These are phyloP conservation scores for Crocidura indochinensis DNA, from an alignment of 2,797 vertebrate species.

Conservation along the genomic window DNA sequence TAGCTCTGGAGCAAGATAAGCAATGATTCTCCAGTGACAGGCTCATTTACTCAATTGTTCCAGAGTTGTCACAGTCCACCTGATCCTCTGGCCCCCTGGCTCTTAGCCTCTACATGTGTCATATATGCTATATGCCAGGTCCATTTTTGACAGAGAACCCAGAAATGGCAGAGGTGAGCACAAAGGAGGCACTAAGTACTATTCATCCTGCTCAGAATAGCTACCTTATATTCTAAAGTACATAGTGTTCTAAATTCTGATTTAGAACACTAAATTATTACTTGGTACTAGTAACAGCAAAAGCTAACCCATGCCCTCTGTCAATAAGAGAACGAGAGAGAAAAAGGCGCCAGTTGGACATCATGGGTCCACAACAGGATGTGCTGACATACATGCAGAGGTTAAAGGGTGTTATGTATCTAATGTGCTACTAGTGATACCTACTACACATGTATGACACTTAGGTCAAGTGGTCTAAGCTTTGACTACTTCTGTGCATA, in stretches of 20 bases:
- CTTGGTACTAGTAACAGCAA: background rate
- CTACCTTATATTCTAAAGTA: background rate
- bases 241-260: background rate
- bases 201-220: background rate
- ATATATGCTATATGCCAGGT: background rate
- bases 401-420: no score
- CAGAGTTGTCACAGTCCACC: fast-evolving
- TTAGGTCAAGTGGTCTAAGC: no score
- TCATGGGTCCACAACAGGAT: no score
- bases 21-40: background rate
- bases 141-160: background rate
- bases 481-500: no score
- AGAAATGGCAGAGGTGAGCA: background rate
- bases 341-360: no score
- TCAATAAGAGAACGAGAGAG: background rate
- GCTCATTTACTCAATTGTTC: background rate
- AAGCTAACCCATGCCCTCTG: background rate
- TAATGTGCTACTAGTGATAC: no score
- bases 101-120: no score
- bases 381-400: no score
- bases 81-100: no score
- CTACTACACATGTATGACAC: no score
- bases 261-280: no score
- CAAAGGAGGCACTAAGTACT: background rate
- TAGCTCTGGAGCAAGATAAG: background rate